Evolutionary conservation across 2,113 vertebrate genomes (phyloP).

Genomic region (Coryphaenoides rupestris): DNA sequence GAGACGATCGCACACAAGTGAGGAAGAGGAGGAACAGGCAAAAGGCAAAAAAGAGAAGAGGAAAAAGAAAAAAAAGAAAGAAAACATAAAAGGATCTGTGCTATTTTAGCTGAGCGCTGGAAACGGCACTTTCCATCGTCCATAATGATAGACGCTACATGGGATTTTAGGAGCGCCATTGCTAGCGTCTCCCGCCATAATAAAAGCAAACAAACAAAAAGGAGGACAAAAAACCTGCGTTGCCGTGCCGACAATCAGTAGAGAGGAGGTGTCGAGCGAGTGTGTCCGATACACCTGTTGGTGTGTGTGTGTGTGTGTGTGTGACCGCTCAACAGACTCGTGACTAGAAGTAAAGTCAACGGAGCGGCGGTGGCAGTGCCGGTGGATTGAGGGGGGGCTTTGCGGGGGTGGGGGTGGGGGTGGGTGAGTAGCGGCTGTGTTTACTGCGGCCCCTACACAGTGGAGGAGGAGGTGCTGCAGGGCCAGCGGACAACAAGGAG

Average conservation of each 20-base stretch:
- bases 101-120: slow-evolving; percentile 36
- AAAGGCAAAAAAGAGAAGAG: no score
- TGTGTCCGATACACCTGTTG: no score
- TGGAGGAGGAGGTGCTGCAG: slow-evolving; percentile 25
- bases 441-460: slow-evolving; percentile 44
- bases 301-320: no score
- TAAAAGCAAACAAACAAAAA: slow-evolving; percentile 42
- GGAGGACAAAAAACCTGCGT: no score
- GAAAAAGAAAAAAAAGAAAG: no score
- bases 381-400: no score
- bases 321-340: no score
- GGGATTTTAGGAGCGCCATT: slow-evolving; percentile 26
- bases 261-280: slow-evolving; percentile 19
- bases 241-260: neutral
- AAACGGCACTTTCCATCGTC: slow-evolving; percentile 45
- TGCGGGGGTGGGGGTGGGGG: slow-evolving; percentile 42
- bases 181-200: slow-evolving; percentile 33
- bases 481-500: slow-evolving; percentile 35
- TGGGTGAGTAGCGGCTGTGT: slow-evolving; percentile 37
- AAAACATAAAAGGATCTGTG: slow-evolving; percentile 14
- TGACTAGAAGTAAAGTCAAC: no score
- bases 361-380: neutral
- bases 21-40: slow-evolving; percentile 14
- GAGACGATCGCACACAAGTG: slow-evolving; percentile 50
- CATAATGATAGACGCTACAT: slow-evolving; percentile 28